Conservation (phyloP, 2,113 vertebrate genomes). For the Centropus unirufus region DNA sequence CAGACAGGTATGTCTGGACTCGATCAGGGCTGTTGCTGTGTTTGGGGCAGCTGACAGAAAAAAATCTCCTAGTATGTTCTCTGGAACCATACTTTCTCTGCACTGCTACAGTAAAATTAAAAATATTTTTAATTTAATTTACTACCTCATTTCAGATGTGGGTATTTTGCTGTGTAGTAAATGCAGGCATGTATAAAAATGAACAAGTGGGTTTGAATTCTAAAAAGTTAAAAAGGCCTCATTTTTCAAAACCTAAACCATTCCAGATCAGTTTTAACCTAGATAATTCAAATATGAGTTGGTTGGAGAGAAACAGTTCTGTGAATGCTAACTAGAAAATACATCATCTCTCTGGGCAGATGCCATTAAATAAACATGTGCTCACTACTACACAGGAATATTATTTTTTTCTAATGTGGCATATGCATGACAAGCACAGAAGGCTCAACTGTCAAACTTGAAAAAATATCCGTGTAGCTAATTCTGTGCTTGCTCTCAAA, state of each 20-base stretch:
- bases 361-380: slow-evolving; percentile 76
- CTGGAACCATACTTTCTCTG: not conserved
- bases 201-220: not conserved
- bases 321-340: slow-evolving; percentile 64
- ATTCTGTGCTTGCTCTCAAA: slow-evolving; percentile 48
- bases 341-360: slow-evolving; percentile 69
- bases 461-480: slow-evolving; percentile 61
- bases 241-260: slow-evolving; percentile 28
- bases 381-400: slow-evolving; percentile 66
- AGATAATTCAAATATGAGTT: slow-evolving; percentile 68
- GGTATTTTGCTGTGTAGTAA: not conserved
- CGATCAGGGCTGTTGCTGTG: not conserved
- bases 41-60: not conserved
- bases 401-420: slow-evolving; percentile 71
- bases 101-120: not conserved
- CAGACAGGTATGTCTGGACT: no score
- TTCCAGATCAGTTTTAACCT: slow-evolving; percentile 53
- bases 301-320: slow-evolving; percentile 55
- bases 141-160: not conserved
- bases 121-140: not conserved
- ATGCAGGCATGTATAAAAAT: not conserved
- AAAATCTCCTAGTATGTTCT: not conserved
- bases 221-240: not conserved
- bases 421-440: slow-evolving; percentile 68
- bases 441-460: slow-evolving; percentile 66